phyloP scores from a whole-genome alignment of 2,113 vertebrate species.

The Rhegmatorhina hoffmannsi region DNA sequence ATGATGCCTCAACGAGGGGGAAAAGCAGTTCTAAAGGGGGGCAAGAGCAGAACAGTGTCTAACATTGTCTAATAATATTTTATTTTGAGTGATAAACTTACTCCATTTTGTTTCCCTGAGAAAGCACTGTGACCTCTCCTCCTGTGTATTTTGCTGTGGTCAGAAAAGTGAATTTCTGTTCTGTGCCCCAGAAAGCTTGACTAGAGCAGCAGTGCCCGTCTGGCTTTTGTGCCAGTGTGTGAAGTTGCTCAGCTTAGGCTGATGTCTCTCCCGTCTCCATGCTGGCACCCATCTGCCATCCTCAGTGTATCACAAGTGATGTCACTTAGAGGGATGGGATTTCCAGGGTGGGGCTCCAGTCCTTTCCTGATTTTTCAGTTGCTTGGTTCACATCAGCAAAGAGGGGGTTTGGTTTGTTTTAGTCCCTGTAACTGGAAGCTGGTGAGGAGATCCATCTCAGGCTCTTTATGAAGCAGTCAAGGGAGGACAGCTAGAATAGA shows the following conservation, averaged over 20 bases:
- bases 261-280: neutral
- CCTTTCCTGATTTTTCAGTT: neutral
- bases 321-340: neutral
- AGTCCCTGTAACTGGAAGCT: neutral
- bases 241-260: neutral
- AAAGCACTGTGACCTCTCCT: neutral
- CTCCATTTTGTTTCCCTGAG: neutral
- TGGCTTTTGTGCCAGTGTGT: neutral
- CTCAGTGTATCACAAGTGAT: neutral
- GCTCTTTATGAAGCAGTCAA: neutral
- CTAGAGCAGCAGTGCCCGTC: neutral
- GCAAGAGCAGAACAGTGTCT: neutral
- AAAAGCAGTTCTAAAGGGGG: neutral
- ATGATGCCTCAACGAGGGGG: neutral
- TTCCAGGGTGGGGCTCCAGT: neutral
- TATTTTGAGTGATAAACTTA: neutral
- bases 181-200: neutral
- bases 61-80: neutral
- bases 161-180: neutral
- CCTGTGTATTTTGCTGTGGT: neutral
- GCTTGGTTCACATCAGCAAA: neutral
- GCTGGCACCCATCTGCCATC: neutral
- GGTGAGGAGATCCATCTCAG: neutral
- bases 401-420: neutral
- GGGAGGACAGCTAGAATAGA: neutral